Evolutionary conservation across 1,140 invertebrate species (phyloP).

Genomic region (Caerostris darwini): DNA sequence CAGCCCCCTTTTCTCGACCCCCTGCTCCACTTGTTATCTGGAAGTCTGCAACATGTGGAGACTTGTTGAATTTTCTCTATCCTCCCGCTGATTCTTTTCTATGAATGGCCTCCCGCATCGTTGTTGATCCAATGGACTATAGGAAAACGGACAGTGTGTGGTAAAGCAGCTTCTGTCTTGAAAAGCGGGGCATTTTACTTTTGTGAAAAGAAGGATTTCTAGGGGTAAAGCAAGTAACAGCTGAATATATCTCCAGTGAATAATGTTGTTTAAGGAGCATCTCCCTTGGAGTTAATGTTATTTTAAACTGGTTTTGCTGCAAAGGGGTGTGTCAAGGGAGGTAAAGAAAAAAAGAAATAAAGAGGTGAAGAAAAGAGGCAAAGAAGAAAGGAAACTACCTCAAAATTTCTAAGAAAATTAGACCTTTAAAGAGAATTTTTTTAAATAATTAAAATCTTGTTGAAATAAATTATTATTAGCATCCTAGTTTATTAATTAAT

Average conservation of each 20-base stretch:
- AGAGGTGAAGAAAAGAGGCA: no score
- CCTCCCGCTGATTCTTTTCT: neutral
- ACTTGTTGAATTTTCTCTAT: conserved; percentile 66
- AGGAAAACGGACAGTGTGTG: neutral
- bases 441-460: no score
- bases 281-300: neutral
- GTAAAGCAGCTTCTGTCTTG: neutral
- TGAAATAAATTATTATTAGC: no score
- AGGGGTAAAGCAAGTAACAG: neutral
- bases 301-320: neutral
- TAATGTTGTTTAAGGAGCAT: neutral
- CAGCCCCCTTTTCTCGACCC: neutral
- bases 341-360: no score
- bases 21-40: conserved; percentile 45
- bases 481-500: no score
- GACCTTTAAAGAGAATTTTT: no score
- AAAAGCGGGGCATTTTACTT: neutral
- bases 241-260: neutral
- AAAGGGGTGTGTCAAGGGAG: neutral
- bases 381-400: no score
- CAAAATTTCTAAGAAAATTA: no score
- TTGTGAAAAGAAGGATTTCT: neutral
- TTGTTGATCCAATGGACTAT: neutral
- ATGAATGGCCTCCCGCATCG: neutral
- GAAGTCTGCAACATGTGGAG: conserved; percentile 61